Percentiles rank a stretch among this genome's conserved stretches.
phyloP scores from a whole-genome alignment of 37 sponge, comb jelly and placozoan species.

The Crambe crambe region DNA sequence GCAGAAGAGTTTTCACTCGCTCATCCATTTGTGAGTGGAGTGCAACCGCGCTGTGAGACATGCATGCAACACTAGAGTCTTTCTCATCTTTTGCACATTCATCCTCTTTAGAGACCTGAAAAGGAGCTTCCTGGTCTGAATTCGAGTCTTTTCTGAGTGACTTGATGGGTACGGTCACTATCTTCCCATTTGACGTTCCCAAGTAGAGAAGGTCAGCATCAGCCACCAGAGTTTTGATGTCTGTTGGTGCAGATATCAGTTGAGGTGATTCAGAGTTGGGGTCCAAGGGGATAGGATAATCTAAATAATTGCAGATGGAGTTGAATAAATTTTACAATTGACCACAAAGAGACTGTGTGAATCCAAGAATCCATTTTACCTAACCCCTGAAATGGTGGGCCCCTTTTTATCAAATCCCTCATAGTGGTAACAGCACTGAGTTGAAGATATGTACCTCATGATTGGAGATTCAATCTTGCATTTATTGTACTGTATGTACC shows the following conservation, averaged over 20 bases:
- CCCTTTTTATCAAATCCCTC: no score
- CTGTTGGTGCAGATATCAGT: not conserved
- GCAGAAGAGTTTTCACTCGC: slow-evolving; percentile 10
- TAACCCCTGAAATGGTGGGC: not conserved
- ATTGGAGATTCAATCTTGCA: not conserved
- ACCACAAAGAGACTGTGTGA: not conserved
- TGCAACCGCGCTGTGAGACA: slow-evolving; percentile 22
- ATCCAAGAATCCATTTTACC: not conserved
- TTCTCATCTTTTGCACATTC: not conserved
- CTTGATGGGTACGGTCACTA: slow-evolving; percentile 33
- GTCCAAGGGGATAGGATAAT: not conserved
- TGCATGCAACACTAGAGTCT: not conserved
- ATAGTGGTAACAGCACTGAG: no score
- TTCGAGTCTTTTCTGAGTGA: not conserved
- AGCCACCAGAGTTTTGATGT: slow-evolving; percentile 21
- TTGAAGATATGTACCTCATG: not conserved
- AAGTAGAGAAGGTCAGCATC: slow-evolving; percentile 29
- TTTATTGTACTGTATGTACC: slow-evolving; percentile 6
- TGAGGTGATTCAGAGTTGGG: not conserved
- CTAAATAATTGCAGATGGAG: no score
- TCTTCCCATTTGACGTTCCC: slow-evolving; percentile 45
- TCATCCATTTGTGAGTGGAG: slow-evolving; percentile 47
- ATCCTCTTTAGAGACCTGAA: not conserved
- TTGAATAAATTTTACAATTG: no score
- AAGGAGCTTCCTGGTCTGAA: not conserved